These are phyloP conservation scores for Puntigrus tetrazona DNA, from an alignment of 2,113 vertebrate genomes.

Conservation along the genomic window DNA sequence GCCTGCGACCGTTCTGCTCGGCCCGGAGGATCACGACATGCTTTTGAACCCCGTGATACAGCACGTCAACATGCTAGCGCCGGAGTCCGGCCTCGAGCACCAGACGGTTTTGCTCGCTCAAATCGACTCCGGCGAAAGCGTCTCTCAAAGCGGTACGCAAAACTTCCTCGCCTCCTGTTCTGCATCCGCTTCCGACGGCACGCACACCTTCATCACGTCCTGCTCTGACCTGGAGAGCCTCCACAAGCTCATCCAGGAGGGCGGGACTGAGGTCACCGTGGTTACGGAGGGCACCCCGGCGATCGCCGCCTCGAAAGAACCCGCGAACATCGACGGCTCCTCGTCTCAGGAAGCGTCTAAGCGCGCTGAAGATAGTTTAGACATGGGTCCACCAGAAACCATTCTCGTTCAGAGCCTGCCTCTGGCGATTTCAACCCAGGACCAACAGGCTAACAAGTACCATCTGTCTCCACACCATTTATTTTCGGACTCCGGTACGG, in stretches of 20 bases:
- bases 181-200: conserved; percentile 64
- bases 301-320: conserved; percentile 51
- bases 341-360: conserved; percentile 73
- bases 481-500: conserved; percentile 67
- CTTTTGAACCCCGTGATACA: conserved; percentile 84
- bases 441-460: conserved; percentile 53
- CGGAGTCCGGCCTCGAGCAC: conserved; percentile 69
- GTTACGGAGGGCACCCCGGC: conserved; percentile 80
- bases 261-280: conserved; percentile 86
- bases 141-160: conserved; percentile 73
- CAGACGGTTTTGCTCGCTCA: conserved; percentile 79
- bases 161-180: conserved; percentile 73
- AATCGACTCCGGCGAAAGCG: conserved; percentile 64
- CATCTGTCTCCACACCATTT: conserved; percentile 69
- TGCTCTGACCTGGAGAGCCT: conserved; percentile 92
- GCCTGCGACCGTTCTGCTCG: conserved; percentile 72
- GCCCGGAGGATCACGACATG: conserved; percentile 73
- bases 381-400: conserved; percentile 63
- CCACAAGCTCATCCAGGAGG: conserved; percentile 89
- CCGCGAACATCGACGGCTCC: conserved; percentile 55
- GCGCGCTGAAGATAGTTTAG: conserved; percentile 65
- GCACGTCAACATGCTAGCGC: conserved; percentile 84
- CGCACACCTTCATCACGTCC: conserved; percentile 81
- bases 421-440: conserved; percentile 64
- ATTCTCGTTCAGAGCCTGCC: conserved; percentile 75